Evolutionary conservation across 2,888 invertebrate species (phyloP).

Genomic region (Lymantria monacha): DNA sequence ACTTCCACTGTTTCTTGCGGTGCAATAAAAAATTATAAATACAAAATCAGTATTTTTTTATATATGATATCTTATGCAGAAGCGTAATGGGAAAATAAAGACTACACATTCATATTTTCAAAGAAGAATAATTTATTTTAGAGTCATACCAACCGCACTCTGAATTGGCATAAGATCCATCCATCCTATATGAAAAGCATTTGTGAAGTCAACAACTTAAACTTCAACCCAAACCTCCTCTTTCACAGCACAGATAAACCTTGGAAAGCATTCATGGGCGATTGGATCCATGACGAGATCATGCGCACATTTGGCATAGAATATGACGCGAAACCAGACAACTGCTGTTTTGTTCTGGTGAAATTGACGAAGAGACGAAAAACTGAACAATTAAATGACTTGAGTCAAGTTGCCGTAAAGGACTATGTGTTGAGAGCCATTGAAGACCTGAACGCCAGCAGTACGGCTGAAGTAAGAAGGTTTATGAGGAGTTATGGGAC

Average conservation of each 20-base stretch:
- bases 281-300: conserved; percentile 91
- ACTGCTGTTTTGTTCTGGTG: conserved; percentile 88
- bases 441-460: conserved; percentile 84
- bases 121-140: no score
- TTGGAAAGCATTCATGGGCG: conserved; percentile 93
- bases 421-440: conserved; percentile 85
- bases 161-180: no score
- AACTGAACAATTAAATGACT: conserved; percentile 83
- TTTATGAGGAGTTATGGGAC: conserved; percentile 93
- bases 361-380: conserved; percentile 86
- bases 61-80: no score
- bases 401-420: conserved; percentile 83
- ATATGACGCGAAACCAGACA: conserved; percentile 82
- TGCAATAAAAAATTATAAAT: no score
- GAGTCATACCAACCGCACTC: no score
- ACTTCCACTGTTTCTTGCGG: no score
- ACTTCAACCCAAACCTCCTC: neutral
- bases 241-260: conserved; percentile 83
- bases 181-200: no score
- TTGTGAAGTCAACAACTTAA: no score
- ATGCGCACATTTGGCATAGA: conserved; percentile 92
- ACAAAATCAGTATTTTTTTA: no score
- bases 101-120: no score
- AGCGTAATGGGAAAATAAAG: no score
- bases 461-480: conserved; percentile 86